Evolutionary conservation across 1,140 invertebrate genomes (phyloP).

Genomic region (Phthorimaea operculella): DNA sequence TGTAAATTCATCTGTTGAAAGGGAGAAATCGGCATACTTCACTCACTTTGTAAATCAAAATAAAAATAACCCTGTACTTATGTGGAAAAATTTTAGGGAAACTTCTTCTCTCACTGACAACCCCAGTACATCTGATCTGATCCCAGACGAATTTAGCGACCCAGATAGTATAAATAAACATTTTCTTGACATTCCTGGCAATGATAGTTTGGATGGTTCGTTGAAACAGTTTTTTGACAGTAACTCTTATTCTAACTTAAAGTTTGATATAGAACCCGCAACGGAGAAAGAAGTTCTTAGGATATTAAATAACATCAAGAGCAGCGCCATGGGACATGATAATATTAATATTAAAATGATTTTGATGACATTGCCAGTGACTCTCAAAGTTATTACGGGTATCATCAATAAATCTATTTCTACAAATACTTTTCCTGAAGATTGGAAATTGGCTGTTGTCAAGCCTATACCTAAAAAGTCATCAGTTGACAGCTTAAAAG

Average conservation of each 20-base stretch:
- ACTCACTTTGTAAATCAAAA: constrained; percentile 6
- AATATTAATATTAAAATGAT: constrained; percentile 1
- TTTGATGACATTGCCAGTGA: background rate
- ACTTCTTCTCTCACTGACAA: background rate
- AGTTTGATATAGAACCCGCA: background rate
- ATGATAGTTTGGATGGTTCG: background rate
- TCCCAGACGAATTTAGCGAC: background rate
- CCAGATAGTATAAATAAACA: constrained; percentile 4
- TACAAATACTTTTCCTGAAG: background rate
- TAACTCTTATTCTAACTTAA: background rate
- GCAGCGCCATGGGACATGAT: background rate
- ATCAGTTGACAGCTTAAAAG: background rate
- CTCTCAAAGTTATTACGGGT: background rate
- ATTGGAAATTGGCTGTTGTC: constrained; percentile 2
- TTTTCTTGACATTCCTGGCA: background rate
- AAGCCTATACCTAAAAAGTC: constrained; percentile 1
- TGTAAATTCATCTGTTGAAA: background rate
- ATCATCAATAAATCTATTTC: constrained; percentile 4
- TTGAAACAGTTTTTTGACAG: background rate
- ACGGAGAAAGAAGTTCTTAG: background rate
- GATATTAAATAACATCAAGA: background rate
- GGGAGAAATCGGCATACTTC: constrained; percentile 7
- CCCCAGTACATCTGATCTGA: background rate
- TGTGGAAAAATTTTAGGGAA: constrained; percentile 6
- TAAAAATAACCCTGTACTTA: constrained; percentile 1